Evolutionary conservation across 2,113 vertebrate genomes (phyloP).

Genomic region (Cavia porcellus): DNA sequence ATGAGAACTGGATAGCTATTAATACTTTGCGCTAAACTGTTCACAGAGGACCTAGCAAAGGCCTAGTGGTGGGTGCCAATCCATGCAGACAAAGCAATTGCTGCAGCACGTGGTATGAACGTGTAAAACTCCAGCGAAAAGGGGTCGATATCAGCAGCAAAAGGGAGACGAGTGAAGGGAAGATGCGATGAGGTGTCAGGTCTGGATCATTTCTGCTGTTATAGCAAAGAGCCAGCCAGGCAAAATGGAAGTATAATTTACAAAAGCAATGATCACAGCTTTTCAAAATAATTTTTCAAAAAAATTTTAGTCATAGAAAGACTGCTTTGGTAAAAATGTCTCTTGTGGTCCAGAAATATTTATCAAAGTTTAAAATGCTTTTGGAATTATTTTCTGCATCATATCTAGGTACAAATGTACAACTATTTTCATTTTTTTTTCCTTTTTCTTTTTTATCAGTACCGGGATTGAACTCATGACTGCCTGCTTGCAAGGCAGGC

Average conservation of each 20-base stretch:
- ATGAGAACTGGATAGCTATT: neutral
- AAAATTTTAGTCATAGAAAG: neutral
- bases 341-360: neutral
- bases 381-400: neutral
- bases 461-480: no score
- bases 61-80: accelerated
- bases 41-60: neutral
- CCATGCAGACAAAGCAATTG: neutral
- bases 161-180: neutral
- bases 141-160: neutral
- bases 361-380: neutral
- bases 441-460: no score
- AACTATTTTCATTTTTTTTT: neutral
- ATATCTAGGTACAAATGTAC: neutral
- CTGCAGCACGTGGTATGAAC: neutral
- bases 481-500: no score
- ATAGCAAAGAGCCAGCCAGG: accelerated
- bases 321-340: neutral
- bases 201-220: neutral
- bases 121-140: neutral
- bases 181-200: accelerated
- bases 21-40: neutral
- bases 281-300: neutral
- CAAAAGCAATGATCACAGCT: neutral
- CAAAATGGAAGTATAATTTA: neutral